Evolutionary conservation across 2,113 vertebrate species (phyloP).

Genomic region (Turnix velox): DNA sequence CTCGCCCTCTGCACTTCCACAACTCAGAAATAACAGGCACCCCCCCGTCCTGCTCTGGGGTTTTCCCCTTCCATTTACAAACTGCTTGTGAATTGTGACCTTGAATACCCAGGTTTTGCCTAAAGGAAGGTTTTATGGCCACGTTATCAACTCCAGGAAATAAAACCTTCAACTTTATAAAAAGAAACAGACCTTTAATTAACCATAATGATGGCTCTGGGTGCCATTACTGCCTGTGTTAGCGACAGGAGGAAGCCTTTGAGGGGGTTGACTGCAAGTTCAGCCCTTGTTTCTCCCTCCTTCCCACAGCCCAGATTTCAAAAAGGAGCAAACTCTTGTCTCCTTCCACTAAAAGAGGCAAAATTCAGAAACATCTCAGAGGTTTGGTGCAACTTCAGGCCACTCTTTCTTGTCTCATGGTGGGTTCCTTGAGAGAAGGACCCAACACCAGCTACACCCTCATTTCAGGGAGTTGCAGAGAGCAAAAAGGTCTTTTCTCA

Average conservation of each 20-base stretch:
- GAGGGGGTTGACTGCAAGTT: slow-evolving; percentile 34
- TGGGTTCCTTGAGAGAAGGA: too few species aligned
- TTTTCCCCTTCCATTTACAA: slow-evolving; percentile 24
- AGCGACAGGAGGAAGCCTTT: slow-evolving; percentile 24
- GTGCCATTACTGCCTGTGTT: slow-evolving; percentile 29
- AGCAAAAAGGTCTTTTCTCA: too few species aligned
- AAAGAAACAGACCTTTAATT: slow-evolving; percentile 61
- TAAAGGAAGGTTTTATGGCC: slow-evolving; percentile 28
- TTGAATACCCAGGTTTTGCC: slow-evolving; percentile 32
- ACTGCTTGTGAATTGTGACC: slow-evolving; percentile 36
- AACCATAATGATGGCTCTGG: slow-evolving; percentile 58
- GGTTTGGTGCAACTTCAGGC: too few species aligned
- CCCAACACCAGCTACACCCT: too few species aligned
- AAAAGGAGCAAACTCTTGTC: not conserved
- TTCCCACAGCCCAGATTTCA: not conserved
- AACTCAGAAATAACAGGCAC: not conserved
- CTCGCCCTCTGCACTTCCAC: not conserved
- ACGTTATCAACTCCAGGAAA: slow-evolving; percentile 21
- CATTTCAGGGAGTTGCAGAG: too few species aligned
- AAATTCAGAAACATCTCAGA: not conserved
- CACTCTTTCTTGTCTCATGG: too few species aligned
- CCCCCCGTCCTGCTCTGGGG: not conserved
- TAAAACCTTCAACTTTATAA: slow-evolving; percentile 13
- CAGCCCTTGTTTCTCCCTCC: slow-evolving; percentile 6
- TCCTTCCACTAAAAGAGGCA: not conserved